A percentile compares a stretch with the other conserved stretches of the same genome.
Evolutionary conservation across 2,888 invertebrate genomes (phyloP).

Genomic region (Hipparchia sbordonii): DNA sequence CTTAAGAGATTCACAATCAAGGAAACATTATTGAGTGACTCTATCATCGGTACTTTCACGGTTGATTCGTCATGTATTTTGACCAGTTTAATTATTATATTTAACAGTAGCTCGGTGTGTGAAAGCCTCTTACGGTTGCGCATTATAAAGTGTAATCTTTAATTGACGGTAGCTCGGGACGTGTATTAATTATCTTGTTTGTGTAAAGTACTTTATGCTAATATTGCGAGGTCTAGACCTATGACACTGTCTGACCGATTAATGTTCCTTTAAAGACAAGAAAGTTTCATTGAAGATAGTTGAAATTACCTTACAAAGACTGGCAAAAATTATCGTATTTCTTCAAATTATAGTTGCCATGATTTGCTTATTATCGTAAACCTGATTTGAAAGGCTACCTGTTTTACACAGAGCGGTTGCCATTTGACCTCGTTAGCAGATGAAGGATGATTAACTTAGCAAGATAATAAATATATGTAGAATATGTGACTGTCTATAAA

Average conservation of each 20-base stretch:
- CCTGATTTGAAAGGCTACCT: conserved; percentile 5
- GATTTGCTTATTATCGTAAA: neutral
- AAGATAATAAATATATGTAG: neutral
- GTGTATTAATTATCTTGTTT: conserved; percentile 26
- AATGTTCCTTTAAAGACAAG: conserved; percentile 5
- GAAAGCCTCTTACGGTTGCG: conserved; percentile 20
- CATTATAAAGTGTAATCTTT: conserved; percentile 27
- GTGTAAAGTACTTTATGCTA: conserved; percentile 10
- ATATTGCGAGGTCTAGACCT: conserved; percentile 15
- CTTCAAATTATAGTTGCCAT: neutral
- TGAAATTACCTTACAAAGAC: neutral
- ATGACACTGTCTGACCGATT: conserved; percentile 5
- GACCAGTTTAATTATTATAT: conserved; percentile 25
- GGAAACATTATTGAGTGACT: neutral
- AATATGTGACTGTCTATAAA: neutral
- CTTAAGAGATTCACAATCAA: neutral
- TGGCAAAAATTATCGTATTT: neutral
- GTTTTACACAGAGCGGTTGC: neutral
- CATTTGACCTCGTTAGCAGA: conserved; percentile 1
- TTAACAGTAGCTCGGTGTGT: conserved; percentile 29
- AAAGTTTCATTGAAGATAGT: neutral
- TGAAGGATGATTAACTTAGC: conserved; percentile 2
- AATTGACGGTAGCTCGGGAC: conserved; percentile 24
- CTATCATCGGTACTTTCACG: neutral
- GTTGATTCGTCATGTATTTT: conserved; percentile 13